Evolutionary conservation across 2,797 vertebrate genomes (phyloP), one percentile per base, ranked within the genome.

Genomic region (Danionella dracula): DNA sequence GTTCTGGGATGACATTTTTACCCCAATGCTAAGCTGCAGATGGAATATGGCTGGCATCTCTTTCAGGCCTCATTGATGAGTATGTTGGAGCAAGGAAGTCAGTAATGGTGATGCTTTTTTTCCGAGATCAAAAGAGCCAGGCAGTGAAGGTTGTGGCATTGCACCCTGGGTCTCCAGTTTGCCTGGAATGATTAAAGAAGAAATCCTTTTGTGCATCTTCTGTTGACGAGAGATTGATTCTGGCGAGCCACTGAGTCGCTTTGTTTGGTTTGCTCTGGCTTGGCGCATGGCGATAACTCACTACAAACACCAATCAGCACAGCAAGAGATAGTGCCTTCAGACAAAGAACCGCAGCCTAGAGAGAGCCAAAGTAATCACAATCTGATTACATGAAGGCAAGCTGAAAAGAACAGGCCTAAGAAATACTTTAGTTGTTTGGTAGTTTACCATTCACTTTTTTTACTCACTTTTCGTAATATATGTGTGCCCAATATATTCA

Each of bases 301-400:
- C 68, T 56, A 68, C 72, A 74, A 81, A 77, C 71, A 71, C 59
- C 72, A 66, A 61, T 71, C 76, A 77, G 58, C 70, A 4, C 65
- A 49, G 71, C 46, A 53, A 78, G 72, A 63, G 31, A 60, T 66
- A 44, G 40, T 63, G 71, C 66, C 70, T 74, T 75, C 63, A 79
- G 68, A 76, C 73, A 62, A 65, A 77, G 59, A 75, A 69, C 49
- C 15, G 68, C 55, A 72, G 72, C 78, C 78, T 63, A 60, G 53
- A 55, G 46, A 62, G 35, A 32, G 63, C 45, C 67, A 67, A 51
- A 35, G 75, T 66, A 77, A 76, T 72, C 70, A 72, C 74, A 68
- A 53, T 55, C 60, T 72, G 73, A 82, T 84, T 78, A 82, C 71
- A 72, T 32, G 27, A 56, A 19, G 23, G 44, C 21, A 8, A 50